Conservation (phyloP, 92 coral and sea anemone genomes). For the Palythoa caribaeorum region DNA sequence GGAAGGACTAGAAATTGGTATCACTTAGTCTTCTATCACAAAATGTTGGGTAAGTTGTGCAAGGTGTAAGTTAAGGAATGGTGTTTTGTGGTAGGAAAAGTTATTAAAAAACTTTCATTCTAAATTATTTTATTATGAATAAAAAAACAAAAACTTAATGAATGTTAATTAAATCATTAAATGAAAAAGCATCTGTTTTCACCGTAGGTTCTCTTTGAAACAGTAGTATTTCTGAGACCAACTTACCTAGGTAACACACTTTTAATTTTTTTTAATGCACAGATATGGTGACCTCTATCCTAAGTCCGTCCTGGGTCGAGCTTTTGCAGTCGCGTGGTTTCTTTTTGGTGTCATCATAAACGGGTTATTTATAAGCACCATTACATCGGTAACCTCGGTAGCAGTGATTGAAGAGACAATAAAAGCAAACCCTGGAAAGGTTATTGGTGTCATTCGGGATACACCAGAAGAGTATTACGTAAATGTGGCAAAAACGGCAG, state of each 20-base stretch:
- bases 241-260: too few species aligned
- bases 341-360: background rate
- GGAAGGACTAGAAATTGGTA: too few species aligned
- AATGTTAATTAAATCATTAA: too few species aligned
- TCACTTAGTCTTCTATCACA: background rate
- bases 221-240: too few species aligned
- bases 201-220: too few species aligned
- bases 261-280: background rate
- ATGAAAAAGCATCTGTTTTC: too few species aligned
- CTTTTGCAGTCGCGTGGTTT: background rate
- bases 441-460: background rate
- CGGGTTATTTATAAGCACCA: background rate
- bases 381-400: background rate
- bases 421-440: background rate
- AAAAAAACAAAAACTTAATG: too few species aligned
- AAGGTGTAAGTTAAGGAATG: too few species aligned
- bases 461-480: background rate
- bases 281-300: slow-evolving; percentile 6
- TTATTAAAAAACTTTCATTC: too few species aligned
- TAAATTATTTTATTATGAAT: too few species aligned
- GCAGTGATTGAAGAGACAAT: background rate
- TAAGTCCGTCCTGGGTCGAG: background rate
- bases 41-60: too few species aligned
- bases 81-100: too few species aligned
- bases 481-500: background rate